Base-by-base conservation (phyloP, 2,113 vertebrate species). In the Agelaius phoeniceus region DNA sequence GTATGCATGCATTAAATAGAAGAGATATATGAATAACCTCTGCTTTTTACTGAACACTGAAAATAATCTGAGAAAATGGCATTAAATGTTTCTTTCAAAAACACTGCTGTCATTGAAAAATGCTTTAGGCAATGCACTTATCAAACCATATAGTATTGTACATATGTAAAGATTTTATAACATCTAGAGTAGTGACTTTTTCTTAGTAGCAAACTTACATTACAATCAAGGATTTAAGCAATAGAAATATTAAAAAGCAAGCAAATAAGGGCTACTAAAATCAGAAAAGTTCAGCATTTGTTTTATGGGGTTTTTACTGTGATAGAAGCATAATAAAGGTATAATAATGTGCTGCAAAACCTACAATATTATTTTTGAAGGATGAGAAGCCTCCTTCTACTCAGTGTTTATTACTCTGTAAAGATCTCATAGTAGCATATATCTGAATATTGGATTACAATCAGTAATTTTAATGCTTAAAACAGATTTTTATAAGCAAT, bases 401-500 rank as follows among this genome's bases (percentile, higher is more conserved):
- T 88, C 41, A 43, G 10, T 66, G n/a, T 84, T 96, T 91, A 73
- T 94, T 82, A 75, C 11, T 78, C 37, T 66, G 17, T 48, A 82
- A 90, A 73, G 27, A 46, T 66, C 48, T 89, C 35, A 3, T n/a
- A 58, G 18, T 71, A 89, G 37, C 19, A 46, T 57, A 17, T 65
- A 90, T 72, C 11, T 77, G 59, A 83, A 73, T 84, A 73, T 35
- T 69, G 24, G 48, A 84, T 71, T 79, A 71, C 86, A 89, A 39
- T 48, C 0, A 66, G 69, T 86, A 73, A 73, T 87, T 94, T 90
- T 79, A 90, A 89, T 76, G 8, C 3, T 58, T 91, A 69, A 90
- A 93, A 84, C 62, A 35, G 21, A 61, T 77, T 90, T 89, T 93
- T 86, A 76, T 76, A 93, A 91, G 30, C 10, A 81, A 62, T 83